These are phyloP conservation scores for Trinectes maculatus DNA, from an alignment of 2,113 vertebrate genomes.

Conservation along the genomic window DNA sequence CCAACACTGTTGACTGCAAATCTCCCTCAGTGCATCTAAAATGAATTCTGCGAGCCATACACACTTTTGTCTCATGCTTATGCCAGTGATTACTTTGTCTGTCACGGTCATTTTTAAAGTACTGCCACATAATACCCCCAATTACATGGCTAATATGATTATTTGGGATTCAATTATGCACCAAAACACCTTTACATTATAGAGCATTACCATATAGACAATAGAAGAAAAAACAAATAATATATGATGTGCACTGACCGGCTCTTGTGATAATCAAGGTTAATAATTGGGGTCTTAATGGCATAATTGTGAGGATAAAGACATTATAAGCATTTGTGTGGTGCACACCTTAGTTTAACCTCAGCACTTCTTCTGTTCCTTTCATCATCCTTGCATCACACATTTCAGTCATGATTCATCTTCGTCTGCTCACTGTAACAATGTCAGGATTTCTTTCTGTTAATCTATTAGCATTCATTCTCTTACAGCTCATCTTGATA, in stretches of 20 bases:
- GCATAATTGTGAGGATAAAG: not conserved
- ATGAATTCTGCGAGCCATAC: conserved; percentile 2
- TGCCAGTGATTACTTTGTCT: not conserved
- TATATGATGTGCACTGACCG: no score
- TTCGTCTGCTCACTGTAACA: not conserved
- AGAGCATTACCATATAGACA: not conserved
- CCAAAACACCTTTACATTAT: not conserved
- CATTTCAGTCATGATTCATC: conserved; percentile 15
- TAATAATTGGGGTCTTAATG: not conserved
- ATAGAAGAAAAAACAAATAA: not conserved
- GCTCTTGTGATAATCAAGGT: not conserved
- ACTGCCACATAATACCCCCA: not conserved
- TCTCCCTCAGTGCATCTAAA: conserved; percentile 4
- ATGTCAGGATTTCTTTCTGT: conserved; percentile 9
- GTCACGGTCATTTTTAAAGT: not conserved
- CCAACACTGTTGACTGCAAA: not conserved
- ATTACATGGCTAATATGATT: not conserved
- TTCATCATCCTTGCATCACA: conserved; percentile 39
- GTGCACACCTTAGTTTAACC: no score
- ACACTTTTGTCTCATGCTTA: not conserved
- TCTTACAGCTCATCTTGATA: conserved; percentile 2
- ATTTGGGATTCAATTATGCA: not conserved
- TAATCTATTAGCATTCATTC: conserved; percentile 29
- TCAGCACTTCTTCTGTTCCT: not conserved
- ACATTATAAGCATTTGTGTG: not conserved